phyloP scores from a whole-genome alignment of 2,888 invertebrate genomes.

The Caenorhabditis sinica region DNA sequence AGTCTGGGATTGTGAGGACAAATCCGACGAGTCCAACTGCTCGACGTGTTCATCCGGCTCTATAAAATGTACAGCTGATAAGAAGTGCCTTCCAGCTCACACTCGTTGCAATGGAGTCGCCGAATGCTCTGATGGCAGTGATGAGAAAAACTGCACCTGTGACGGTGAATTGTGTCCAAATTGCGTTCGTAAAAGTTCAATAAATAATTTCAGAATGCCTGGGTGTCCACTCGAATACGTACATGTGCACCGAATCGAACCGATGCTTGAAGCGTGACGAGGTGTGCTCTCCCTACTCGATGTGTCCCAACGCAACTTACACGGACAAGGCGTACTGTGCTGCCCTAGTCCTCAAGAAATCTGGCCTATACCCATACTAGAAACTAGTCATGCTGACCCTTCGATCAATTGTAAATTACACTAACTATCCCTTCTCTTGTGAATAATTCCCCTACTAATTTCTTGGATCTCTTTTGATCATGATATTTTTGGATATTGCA shows the following conservation, averaged over 20 bases:
- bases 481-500: slow-evolving; percentile 34
- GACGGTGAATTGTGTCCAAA: slow-evolving; percentile 59
- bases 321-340: slow-evolving; percentile 74
- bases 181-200: too few relatives aligned
- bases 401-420: slow-evolving; percentile 8
- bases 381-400: background rate
- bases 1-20: slow-evolving; percentile 74
- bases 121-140: slow-evolving; percentile 77
- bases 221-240: slow-evolving; percentile 72
- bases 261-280: slow-evolving; percentile 77
- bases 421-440: slow-evolving; percentile 46
- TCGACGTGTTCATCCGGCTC: slow-evolving; percentile 63
- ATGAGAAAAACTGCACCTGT: slow-evolving; percentile 78
- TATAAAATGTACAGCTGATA: slow-evolving; percentile 72
- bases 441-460: slow-evolving; percentile 25
- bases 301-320: slow-evolving; percentile 77
- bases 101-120: slow-evolving; percentile 76
- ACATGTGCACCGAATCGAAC: slow-evolving; percentile 75
- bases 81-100: slow-evolving; percentile 70
- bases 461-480: background rate
- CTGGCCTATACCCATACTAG: slow-evolving; percentile 37
- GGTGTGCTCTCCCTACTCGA: slow-evolving; percentile 78
- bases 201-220: slow-evolving; percentile 71
- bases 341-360: slow-evolving; percentile 43
- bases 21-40: slow-evolving; percentile 77